Percentiles rank a stretch among this genome's conserved stretches.
phyloP scores from a whole-genome alignment of 2,888 invertebrate genomes.

The Zygothrica quintamaculata region DNA sequence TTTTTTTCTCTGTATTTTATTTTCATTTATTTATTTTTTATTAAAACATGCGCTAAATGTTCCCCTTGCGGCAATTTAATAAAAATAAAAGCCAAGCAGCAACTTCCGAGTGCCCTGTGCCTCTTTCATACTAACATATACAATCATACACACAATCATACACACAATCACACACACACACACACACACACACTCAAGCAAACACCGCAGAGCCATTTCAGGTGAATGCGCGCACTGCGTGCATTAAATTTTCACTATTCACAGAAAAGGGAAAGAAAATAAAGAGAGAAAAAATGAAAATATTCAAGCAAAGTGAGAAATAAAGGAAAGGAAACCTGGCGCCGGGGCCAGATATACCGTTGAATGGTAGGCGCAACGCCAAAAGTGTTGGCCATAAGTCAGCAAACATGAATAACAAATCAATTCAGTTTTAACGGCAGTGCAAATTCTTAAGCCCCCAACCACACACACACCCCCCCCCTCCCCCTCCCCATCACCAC shows the following conservation, averaged over 20 bases:
- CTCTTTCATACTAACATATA: constrained; percentile 8
- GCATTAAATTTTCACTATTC: constrained; percentile 78
- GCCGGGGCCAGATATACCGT: constrained; percentile 55
- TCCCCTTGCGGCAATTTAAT: constrained; percentile 77
- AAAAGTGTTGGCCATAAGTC: constrained; percentile 81
- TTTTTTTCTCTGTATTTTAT: constrained; percentile 35
- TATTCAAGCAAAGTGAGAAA: constrained; percentile 43
- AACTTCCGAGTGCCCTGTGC: constrained; percentile 37
- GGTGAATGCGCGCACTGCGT: constrained; percentile 55
- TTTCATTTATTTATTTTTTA: constrained; percentile 33
- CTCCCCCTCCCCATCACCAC: constrained; percentile 3
- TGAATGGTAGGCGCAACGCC: constrained; percentile 76
- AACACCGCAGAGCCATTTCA: constrained; percentile 28
- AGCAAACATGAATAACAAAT: constrained; percentile 82
- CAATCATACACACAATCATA: constrained; percentile 9
- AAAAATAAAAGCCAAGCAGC: constrained; percentile 69
- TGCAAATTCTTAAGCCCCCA: constrained; percentile 61
- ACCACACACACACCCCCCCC: constrained; percentile 2
- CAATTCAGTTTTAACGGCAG: constrained; percentile 77
- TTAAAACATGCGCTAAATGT: constrained; percentile 77
- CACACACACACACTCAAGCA: not conserved
- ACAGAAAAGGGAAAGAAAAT: constrained; percentile 23
- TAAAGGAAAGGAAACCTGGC: constrained; percentile 52
- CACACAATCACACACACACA: constrained; percentile 3
- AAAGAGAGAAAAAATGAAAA: constrained; percentile 12